phyloP scores from a whole-genome alignment of 2,797 vertebrate genomes.

The Buceros bicornis region DNA sequence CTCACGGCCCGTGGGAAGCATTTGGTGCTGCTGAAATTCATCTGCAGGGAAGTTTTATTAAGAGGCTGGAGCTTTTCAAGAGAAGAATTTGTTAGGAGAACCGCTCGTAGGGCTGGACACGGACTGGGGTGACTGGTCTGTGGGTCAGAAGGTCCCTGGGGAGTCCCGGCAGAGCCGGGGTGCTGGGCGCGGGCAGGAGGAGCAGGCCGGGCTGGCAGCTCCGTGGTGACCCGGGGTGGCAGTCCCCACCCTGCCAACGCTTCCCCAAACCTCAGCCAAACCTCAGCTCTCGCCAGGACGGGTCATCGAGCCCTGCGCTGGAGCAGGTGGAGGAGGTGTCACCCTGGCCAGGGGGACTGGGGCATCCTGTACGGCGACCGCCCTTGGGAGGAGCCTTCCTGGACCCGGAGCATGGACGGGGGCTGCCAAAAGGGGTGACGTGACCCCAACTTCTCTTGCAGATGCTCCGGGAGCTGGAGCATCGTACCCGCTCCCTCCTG shows the following conservation, averaged over 20 bases:
- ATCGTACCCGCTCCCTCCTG: slow-evolving; percentile 52
- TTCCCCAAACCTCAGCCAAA: too few relatives aligned
- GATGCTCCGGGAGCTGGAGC: slow-evolving; percentile 79
- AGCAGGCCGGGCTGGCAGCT: background rate
- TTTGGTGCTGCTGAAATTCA: background rate
- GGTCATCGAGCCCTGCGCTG: accelerated
- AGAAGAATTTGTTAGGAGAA: background rate
- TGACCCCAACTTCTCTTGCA: slow-evolving; percentile 1
- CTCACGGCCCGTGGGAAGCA: accelerated
- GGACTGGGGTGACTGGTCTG: background rate
- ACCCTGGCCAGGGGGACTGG: accelerated
- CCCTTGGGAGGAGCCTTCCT: background rate
- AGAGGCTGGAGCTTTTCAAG: background rate
- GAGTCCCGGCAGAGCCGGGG: background rate
- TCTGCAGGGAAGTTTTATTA: background rate
- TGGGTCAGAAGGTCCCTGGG: background rate
- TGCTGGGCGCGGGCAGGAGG: background rate
- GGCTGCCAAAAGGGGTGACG: accelerated
- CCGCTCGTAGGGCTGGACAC: accelerated
- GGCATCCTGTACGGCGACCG: background rate
- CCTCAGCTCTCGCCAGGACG: background rate
- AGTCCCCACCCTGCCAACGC: accelerated
- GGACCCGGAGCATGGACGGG: accelerated
- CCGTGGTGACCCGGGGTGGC: accelerated
- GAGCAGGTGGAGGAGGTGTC: background rate